Conservation (phyloP, 1,140 invertebrate genomes). For the Temnothorax nylanderi region DNA sequence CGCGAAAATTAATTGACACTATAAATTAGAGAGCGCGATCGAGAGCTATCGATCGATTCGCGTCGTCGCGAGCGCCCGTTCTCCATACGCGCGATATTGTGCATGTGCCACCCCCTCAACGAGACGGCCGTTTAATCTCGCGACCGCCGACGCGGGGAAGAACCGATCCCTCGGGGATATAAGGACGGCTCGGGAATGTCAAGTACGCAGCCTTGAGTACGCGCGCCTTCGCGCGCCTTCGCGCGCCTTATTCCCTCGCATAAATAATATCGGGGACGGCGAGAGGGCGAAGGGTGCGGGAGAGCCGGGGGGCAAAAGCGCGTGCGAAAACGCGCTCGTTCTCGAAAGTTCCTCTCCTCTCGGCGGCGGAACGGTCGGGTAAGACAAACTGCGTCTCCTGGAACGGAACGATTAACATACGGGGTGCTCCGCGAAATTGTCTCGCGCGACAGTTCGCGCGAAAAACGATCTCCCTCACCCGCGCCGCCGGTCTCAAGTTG, state of each 20-base stretch:
- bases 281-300: background rate
- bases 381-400: constrained; percentile 21
- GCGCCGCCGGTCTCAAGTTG: background rate
- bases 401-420: constrained; percentile 31
- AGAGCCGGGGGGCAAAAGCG: background rate
- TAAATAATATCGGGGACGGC: constrained; percentile 42
- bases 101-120: constrained; percentile 37
- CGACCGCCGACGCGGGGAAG: constrained; percentile 26
- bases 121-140: constrained; percentile 60
- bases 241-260: constrained; percentile 46
- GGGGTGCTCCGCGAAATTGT: background rate
- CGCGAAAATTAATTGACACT: constrained; percentile 84
- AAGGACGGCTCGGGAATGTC: constrained; percentile 37
- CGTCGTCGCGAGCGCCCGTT: constrained; percentile 36
- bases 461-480: background rate
- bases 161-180: background rate
- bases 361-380: background rate
- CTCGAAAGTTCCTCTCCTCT: constrained; percentile 16
- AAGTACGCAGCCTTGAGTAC: constrained; percentile 49
- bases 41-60: constrained; percentile 53
- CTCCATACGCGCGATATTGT: constrained; percentile 52
- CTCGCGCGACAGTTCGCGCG: background rate
- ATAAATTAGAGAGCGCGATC: constrained; percentile 84
- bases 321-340: constrained; percentile 14
- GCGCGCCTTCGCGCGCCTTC: constrained; percentile 64